Conservation (phyloP, 2,797 vertebrate genomes). For the Lacerta agilis region DNA sequence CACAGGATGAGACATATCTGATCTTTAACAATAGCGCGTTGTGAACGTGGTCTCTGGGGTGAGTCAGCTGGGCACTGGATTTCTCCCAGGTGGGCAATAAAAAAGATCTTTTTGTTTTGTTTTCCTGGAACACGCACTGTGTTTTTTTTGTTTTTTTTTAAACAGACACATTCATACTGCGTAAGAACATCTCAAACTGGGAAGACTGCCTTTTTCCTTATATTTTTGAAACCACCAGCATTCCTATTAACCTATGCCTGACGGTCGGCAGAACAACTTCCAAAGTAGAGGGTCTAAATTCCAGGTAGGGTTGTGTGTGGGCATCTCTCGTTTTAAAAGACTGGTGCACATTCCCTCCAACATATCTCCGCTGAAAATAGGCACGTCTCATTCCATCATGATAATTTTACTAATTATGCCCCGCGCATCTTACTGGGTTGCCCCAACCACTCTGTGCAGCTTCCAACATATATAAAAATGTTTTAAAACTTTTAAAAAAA, state of each 20-base stretch:
- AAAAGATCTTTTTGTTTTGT: neutral
- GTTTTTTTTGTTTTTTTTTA: too few relatives aligned
- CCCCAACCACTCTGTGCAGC: too few relatives aligned
- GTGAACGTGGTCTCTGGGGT: conserved; percentile 50
- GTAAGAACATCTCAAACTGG: neutral
- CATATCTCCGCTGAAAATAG: too few relatives aligned
- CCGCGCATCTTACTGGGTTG: too few relatives aligned
- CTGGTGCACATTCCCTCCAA: neutral
- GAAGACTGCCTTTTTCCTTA: neutral
- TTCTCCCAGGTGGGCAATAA: conserved; percentile 47
- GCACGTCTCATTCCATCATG: too few relatives aligned
- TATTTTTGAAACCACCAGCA: neutral
- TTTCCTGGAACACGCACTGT: neutral
- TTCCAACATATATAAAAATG: too few relatives aligned
- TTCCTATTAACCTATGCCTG: neutral
- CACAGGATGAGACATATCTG: conserved; percentile 29
- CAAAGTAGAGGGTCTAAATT: neutral
- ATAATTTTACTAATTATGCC: too few relatives aligned
- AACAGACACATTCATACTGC: neutral
- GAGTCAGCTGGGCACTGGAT: conserved; percentile 44
- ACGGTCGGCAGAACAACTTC: neutral
- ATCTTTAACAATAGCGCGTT: conserved; percentile 54
- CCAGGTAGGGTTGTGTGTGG: neutral
- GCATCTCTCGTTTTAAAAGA: neutral
- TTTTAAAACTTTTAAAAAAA: too few relatives aligned